Evolutionary conservation across 2,797 vertebrate genomes (phyloP).

Genomic region (Anguilla marmorata): DNA sequence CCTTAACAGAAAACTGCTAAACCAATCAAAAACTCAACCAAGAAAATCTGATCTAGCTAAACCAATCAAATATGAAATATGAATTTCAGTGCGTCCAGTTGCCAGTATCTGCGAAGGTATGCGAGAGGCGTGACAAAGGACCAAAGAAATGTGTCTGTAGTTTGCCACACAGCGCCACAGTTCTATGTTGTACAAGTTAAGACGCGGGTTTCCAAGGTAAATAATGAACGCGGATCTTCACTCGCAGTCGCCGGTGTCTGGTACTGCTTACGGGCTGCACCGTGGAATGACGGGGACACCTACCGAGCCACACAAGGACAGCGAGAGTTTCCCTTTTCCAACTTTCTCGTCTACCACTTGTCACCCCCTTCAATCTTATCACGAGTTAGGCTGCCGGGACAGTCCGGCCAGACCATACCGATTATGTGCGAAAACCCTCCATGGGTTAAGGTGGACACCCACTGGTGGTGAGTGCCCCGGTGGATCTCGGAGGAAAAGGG

Average conservation of each 20-base stretch:
- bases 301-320: not conserved
- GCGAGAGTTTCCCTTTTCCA: not conserved
- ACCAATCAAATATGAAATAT: not conserved
- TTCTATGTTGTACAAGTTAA: no score
- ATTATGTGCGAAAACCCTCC: slow-evolving; percentile 32
- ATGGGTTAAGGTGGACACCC: slow-evolving; percentile 16
- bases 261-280: not conserved
- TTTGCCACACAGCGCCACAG: not conserved
- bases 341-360: not conserved
- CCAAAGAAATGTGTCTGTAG: not conserved
- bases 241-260: not conserved
- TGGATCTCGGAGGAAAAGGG: slow-evolving; percentile 50
- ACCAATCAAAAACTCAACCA: not conserved
- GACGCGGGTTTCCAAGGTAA: not conserved
- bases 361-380: not conserved
- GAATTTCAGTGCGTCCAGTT: not conserved
- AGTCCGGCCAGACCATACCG: slow-evolving; percentile 11
- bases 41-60: not conserved
- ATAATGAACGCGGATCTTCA: not conserved
- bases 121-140: slow-evolving; percentile 25
- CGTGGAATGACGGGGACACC: not conserved
- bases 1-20: not conserved
- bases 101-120: not conserved
- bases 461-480: not conserved
- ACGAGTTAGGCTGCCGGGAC: not conserved